These are phyloP conservation scores for Leptopilina syphax DNA, from an alignment of 2,888 invertebrate genomes.

Conservation along the genomic window DNA sequence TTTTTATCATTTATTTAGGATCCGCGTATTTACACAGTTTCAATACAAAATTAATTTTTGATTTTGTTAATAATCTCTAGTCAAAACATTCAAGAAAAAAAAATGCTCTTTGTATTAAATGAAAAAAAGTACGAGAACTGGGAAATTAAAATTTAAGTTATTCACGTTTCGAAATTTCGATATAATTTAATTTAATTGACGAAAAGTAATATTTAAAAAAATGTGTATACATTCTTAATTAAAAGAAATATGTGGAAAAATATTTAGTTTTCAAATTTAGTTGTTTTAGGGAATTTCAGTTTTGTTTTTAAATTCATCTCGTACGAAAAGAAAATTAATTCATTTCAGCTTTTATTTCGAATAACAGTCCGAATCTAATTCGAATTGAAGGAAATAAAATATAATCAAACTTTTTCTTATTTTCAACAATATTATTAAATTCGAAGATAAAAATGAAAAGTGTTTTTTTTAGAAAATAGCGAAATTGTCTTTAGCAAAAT, in stretches of 20 bases:
- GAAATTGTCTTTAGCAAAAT: no score
- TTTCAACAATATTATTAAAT: no score
- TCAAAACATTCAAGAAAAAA: constrained; percentile 24
- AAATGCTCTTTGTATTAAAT: constrained; percentile 25
- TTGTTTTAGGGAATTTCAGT: background rate
- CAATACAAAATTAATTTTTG: constrained; percentile 6
- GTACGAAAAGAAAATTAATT: background rate
- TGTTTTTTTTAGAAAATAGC: no score
- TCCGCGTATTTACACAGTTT: constrained; percentile 7
- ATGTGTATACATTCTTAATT: background rate
- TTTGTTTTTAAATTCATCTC: background rate
- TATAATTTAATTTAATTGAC: background rate
- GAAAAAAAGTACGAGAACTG: background rate
- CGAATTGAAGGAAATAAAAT: no score
- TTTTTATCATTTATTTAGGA: constrained; percentile 11
- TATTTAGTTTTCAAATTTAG: background rate
- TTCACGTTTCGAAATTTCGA: background rate
- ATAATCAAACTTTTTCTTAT: background rate
- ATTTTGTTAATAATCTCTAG: constrained; percentile 39
- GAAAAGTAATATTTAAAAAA: background rate
- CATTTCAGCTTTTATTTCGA: background rate
- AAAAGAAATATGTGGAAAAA: background rate
- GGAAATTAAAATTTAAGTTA: constrained; percentile 23
- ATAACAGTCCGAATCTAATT: no score
- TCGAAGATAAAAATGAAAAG: no score